These are phyloP conservation scores for Antennarius striatus DNA, from an alignment of 2,113 vertebrate species.

Conservation along the genomic window DNA sequence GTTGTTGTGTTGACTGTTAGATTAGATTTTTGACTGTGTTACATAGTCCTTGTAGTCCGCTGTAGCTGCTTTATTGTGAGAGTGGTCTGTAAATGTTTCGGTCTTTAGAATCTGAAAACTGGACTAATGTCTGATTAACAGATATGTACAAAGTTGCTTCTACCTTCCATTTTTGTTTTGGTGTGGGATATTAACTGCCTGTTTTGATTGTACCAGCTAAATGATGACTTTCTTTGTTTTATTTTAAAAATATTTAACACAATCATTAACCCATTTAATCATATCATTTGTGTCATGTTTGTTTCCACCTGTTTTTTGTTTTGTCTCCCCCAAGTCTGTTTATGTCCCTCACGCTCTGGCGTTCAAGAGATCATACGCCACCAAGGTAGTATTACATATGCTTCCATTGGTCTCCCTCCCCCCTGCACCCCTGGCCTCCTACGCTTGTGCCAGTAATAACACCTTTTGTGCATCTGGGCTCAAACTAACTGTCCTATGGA, in stretches of 20 bases:
- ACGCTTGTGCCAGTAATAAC: slow-evolving; percentile 79
- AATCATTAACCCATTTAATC: slow-evolving; percentile 85
- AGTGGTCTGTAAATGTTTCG: background rate
- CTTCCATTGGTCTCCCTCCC: slow-evolving; percentile 68
- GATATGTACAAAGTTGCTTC: slow-evolving; percentile 18
- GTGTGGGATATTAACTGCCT: slow-evolving; percentile 63
- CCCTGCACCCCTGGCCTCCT: background rate
- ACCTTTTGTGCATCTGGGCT: slow-evolving; percentile 26
- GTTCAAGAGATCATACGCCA: slow-evolving; percentile 94
- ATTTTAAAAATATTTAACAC: slow-evolving; percentile 41
- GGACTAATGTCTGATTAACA: slow-evolving; percentile 43
- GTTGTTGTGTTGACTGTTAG: slow-evolving; percentile 3
- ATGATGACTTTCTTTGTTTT: slow-evolving; percentile 34
- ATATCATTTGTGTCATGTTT: slow-evolving; percentile 82
- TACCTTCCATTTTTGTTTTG: slow-evolving; percentile 21
- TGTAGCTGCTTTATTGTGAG: background rate
- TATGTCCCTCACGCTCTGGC: slow-evolving; percentile 97
- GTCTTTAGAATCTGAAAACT: background rate
- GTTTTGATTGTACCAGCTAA: slow-evolving; percentile 45
- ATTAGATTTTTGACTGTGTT: slow-evolving; percentile 4
- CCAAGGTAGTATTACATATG: slow-evolving; percentile 92
- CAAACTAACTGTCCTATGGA: slow-evolving; percentile 62
- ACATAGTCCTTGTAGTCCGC: background rate
- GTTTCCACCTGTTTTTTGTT: slow-evolving; percentile 69
- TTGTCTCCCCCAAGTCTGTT: slow-evolving; percentile 89